Base-by-base conservation (phyloP, 2,888 invertebrate species). In the Pachliopta kotzebuea region DNA sequence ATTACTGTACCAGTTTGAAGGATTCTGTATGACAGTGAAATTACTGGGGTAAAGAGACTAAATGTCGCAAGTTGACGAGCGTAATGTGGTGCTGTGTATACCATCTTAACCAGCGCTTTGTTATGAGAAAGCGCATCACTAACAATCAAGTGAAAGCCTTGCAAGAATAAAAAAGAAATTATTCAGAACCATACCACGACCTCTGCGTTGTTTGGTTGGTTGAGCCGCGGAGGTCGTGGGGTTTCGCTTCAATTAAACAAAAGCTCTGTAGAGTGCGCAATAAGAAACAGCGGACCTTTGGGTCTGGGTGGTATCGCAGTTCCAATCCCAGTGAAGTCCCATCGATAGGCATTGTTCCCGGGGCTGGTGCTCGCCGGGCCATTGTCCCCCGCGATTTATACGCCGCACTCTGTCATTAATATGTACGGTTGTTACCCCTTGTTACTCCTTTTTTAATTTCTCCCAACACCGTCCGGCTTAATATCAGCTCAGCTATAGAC, bases 351-450 rank as follows among this genome's bases (percentile, higher is more conserved):
- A 87, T 86, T 65, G 65, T 62, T 65, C 49, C 55, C 23, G 65
- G 85, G 85, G 86, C 84, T 85, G 85, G 85, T 85, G 81, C 81
- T 76, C 76, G 78, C 71, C 73, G 18, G 76, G 79, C 84, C 77
- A 86, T 90, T 90, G 90, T 90, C 83, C 84, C 75, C 73, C 74
- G 76, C 85, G 88, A 88, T 88, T 88, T 88, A 88, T 88, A 86
- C 84, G 79, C 81, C 80, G 83, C 78, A 84, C 81, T 81, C 86
- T 86, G 88, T 88, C 84, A 83, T 83, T 87, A 86, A 84, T 87
- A 85, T 88, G 84, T 84, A 84, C 86, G 81, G 76, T n/a, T n/a
- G n/a, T n/a, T n/a, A n/a, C 77, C 85, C 80, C 80, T 84, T 84
- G 83, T 82, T 81, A 14, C 82, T 71, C 70, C 74, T 72, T 75